A percentile compares a stretch with the other conserved stretches of the same genome.
phyloP scores from a whole-genome alignment of 2,888 invertebrate genomes.

The Sarcophaga caerulescens region DNA sequence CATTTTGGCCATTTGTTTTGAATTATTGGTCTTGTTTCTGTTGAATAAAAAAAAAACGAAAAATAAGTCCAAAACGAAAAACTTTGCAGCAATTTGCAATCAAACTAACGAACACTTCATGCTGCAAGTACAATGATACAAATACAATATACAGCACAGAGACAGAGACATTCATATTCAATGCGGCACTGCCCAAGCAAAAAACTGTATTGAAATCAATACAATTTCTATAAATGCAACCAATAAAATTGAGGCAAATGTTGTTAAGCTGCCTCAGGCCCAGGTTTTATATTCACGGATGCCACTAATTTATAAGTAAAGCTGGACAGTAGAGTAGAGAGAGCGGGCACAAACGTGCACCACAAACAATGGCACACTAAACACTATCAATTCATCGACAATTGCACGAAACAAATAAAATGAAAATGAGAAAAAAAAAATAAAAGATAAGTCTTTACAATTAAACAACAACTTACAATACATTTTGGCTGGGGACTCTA shows the following conservation, averaged over 20 bases:
- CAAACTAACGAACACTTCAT: conserved; percentile 55
- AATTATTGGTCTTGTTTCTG: conserved; percentile 57
- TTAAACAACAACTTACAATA: conserved; percentile 51
- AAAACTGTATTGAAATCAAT: conserved; percentile 57
- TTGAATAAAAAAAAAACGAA: conserved; percentile 3
- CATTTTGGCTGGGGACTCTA: conserved; percentile 31
- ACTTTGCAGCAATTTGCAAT: conserved; percentile 57
- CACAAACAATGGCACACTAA: conserved; percentile 40
- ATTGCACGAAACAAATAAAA: conserved; percentile 22
- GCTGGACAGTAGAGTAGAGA: background rate
- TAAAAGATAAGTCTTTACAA: conserved; percentile 30
- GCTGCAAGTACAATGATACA: conserved; percentile 18
- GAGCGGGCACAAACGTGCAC: conserved; percentile 9
- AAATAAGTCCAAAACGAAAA: conserved; percentile 18
- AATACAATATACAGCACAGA: background rate
- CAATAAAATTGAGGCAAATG: conserved; percentile 66
- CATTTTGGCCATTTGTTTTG: conserved; percentile 63
- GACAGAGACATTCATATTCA: conserved; percentile 23
- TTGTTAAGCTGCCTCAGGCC: conserved; percentile 42
- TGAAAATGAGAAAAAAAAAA: background rate
- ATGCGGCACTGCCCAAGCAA: conserved; percentile 4
- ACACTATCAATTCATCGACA: conserved; percentile 57
- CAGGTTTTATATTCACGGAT: background rate
- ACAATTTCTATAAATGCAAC: conserved; percentile 57
- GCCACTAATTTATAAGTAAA: background rate